Evolutionary conservation across 2,113 vertebrate genomes (phyloP).

Genomic region (Melanostigma gelatinosum): DNA sequence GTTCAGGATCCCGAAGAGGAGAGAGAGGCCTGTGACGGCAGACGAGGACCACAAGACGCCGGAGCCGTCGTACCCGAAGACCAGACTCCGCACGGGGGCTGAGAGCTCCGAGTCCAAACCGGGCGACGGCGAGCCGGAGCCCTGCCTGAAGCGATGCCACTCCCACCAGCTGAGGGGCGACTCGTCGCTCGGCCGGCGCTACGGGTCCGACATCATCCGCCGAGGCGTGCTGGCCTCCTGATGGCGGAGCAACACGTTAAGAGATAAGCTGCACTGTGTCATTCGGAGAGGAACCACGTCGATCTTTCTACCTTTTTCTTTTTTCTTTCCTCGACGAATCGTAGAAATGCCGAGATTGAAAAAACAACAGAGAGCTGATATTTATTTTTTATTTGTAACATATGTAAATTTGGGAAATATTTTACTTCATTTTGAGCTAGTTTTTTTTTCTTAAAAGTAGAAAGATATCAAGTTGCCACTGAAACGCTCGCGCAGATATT

Average conservation of each 20-base stretch:
- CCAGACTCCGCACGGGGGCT: conserved; percentile 79
- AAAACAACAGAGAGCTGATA: conserved; percentile 68
- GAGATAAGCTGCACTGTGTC: conserved; percentile 50
- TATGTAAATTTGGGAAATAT: conserved; percentile 77
- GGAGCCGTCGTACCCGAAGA: conserved; percentile 72
- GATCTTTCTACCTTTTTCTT: conserved; percentile 62
- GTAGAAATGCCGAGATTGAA: conserved; percentile 50
- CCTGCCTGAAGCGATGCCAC: conserved; percentile 86
- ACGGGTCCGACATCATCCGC: conserved; percentile 89
- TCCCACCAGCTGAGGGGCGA: conserved; percentile 86
- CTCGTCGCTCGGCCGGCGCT: conserved; percentile 84
- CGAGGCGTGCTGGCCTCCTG: conserved; percentile 94
- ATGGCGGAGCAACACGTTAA: conserved; percentile 58
- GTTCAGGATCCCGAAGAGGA: conserved; percentile 95
- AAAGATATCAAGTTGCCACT: conserved; percentile 75
- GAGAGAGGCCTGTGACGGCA: conserved; percentile 82
- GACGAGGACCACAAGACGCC: conserved; percentile 59
- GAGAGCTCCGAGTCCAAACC: conserved; percentile 86
- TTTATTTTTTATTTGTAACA: conserved; percentile 82
- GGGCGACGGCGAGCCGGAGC: conserved; percentile 86
- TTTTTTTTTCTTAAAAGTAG: conserved; percentile 38
- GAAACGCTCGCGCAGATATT: conserved; percentile 57
- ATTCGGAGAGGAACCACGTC: background rate
- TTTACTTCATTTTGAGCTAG: conserved; percentile 66
- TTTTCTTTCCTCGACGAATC: conserved; percentile 61